phyloP scores from a whole-genome alignment of 2,797 vertebrate species.

The Morelia viridis region DNA sequence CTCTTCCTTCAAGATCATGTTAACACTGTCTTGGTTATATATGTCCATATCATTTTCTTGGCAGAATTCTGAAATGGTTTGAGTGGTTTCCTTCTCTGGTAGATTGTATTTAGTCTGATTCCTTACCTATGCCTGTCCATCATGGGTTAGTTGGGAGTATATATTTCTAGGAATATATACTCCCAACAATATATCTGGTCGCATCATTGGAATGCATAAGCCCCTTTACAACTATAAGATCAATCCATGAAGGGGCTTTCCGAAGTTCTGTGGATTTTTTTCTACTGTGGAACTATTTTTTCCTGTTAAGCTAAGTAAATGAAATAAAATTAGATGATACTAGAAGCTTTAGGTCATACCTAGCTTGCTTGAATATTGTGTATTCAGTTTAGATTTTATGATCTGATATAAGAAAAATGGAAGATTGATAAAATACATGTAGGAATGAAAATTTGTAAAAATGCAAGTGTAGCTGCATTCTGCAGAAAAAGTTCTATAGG shows the following conservation, averaged over 20 bases:
- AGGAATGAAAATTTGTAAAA: not conserved
- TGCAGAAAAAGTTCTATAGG: not conserved
- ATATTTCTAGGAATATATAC: not conserved
- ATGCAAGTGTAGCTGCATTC: not conserved
- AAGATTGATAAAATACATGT: not conserved
- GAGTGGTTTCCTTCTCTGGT: not conserved
- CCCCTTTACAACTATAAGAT: not conserved
- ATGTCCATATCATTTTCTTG: not conserved
- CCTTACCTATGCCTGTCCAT: not conserved
- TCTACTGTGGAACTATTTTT: not conserved
- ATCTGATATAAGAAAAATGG: not conserved
- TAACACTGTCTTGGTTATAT: not conserved
- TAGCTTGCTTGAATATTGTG: not conserved
- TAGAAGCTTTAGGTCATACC: not conserved
- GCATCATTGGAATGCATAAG: not conserved
- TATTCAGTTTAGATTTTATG: conserved; percentile 1
- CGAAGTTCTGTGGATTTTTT: not conserved
- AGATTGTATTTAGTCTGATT: not conserved
- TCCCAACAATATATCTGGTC: not conserved
- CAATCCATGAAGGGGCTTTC: not conserved
- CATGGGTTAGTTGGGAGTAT: not conserved
- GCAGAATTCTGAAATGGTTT: not conserved
- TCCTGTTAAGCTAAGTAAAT: not conserved
- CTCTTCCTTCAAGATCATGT: not conserved
- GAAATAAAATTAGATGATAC: conserved; percentile 23